These are phyloP conservation scores for Melinaea marsaeus DNA, from an alignment of 2,888 invertebrate genomes.

Conservation along the genomic window DNA sequence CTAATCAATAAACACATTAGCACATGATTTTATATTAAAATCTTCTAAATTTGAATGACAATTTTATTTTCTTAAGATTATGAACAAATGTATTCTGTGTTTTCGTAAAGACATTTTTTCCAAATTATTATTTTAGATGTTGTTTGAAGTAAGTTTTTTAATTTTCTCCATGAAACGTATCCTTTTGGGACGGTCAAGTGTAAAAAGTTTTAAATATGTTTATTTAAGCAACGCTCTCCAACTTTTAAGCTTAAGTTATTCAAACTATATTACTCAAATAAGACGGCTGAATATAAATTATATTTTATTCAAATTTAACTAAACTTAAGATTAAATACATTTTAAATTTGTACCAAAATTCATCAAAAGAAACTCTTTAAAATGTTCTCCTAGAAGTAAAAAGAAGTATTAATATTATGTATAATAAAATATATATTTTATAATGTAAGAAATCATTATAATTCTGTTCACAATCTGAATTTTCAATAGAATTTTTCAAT, in stretches of 20 bases:
- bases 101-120: slow-evolving; percentile 13
- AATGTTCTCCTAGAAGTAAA: too few species aligned
- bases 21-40: too few species aligned
- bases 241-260: slow-evolving; percentile 32
- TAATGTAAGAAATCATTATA: too few species aligned
- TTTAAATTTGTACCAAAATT: background rate
- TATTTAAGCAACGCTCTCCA: slow-evolving; percentile 38
- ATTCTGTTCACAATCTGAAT: background rate
- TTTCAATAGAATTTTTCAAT: slow-evolving; percentile 5
- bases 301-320: slow-evolving; percentile 32
- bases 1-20: too few species aligned
- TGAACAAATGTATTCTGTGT: background rate
- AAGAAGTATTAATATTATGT: too few species aligned
- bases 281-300: slow-evolving; percentile 32
- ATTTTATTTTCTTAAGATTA: too few species aligned
- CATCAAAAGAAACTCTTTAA: background rate
- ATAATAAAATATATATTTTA: too few species aligned
- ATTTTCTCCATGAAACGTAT: slow-evolving; percentile 56
- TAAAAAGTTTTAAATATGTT: slow-evolving; percentile 50
- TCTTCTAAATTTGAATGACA: too few species aligned
- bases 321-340: slow-evolving; percentile 2
- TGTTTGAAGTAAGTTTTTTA: slow-evolving; percentile 43
- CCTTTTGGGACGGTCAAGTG: slow-evolving; percentile 50
- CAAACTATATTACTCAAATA: slow-evolving; percentile 35
- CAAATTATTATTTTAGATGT: slow-evolving; percentile 21